Conservation (phyloP, 2,888 invertebrate genomes). For the Helleia helle region DNA sequence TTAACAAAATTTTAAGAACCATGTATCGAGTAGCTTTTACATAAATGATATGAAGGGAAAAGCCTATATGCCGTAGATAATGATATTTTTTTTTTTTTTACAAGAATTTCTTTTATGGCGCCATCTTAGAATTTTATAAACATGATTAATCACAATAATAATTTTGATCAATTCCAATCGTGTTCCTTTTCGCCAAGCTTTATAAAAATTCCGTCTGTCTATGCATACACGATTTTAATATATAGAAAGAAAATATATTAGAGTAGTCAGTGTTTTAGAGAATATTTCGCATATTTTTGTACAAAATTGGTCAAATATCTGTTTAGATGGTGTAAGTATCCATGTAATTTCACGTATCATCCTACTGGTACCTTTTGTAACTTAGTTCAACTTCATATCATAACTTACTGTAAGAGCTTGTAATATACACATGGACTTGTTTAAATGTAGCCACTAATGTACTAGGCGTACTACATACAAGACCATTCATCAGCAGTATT, state of each 20-base stretch:
- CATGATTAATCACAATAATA: no score
- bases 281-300: conserved; percentile 59
- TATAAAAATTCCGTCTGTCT: conserved; percentile 20
- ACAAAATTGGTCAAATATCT: conserved; percentile 38
- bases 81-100: no score
- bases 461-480: conserved; percentile 20
- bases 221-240: conserved; percentile 25
- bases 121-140: no score
- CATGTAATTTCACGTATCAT: conserved; percentile 34
- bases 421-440: conserved; percentile 17
- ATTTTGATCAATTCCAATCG: conserved; percentile 3
- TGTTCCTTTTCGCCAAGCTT: conserved; percentile 5
- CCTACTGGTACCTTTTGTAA: conserved; percentile 38
- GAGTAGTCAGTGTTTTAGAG: conserved; percentile 36
- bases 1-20: no score
- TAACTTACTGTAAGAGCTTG: conserved; percentile 53
- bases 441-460: neutral
- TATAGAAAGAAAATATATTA: conserved; percentile 25
- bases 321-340: conserved; percentile 30
- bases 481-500: conserved; percentile 36
- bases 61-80: no score
- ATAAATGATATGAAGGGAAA: no score
- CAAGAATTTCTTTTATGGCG: no score
- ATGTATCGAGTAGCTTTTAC: no score
- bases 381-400: conserved; percentile 53